Evolutionary conservation across 2,797 vertebrate genomes (phyloP).

Genomic region (Melanogrammus aeglefinus): DNA sequence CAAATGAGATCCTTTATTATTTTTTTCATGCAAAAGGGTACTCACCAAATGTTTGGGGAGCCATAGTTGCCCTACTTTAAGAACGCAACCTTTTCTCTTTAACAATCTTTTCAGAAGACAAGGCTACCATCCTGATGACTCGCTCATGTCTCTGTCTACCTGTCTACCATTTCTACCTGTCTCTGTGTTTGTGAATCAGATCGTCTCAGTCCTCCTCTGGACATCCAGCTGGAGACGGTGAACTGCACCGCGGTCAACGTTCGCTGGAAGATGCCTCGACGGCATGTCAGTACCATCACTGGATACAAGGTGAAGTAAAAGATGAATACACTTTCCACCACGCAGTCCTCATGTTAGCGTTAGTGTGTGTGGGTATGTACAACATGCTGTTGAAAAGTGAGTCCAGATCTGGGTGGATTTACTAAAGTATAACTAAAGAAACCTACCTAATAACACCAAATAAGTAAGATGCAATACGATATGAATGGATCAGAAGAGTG

Average conservation of each 20-base stretch:
- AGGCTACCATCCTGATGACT: too few relatives aligned
- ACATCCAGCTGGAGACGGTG: constrained; percentile 82
- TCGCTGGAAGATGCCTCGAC: constrained; percentile 87
- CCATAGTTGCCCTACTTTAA: too few relatives aligned
- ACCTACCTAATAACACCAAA: too few relatives aligned
- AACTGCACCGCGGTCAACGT: constrained; percentile 89
- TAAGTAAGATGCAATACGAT: too few relatives aligned
- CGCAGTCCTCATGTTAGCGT: neutral
- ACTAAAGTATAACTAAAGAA: too few relatives aligned
- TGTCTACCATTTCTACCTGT: neutral
- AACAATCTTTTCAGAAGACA: too few relatives aligned
- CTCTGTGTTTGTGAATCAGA: constrained; percentile 62
- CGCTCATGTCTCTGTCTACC: constrained; percentile 9
- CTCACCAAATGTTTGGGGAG: neutral
- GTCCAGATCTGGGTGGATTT: too few relatives aligned
- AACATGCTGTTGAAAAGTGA: too few relatives aligned
- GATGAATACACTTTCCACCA: neutral
- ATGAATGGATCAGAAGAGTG: too few relatives aligned
- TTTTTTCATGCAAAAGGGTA: neutral
- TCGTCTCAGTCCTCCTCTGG: constrained; percentile 84
- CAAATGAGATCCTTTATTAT: too few relatives aligned
- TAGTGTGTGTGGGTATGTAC: too few relatives aligned
- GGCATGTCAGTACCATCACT: constrained; percentile 77
- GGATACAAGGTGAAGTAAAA: constrained; percentile 85
- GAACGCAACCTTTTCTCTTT: too few relatives aligned